A percentile compares a stretch with the other conserved stretches of the same genome.
Evolutionary conservation across 2,888 invertebrate genomes (phyloP).

Genomic region (Cylloceria caligata): DNA sequence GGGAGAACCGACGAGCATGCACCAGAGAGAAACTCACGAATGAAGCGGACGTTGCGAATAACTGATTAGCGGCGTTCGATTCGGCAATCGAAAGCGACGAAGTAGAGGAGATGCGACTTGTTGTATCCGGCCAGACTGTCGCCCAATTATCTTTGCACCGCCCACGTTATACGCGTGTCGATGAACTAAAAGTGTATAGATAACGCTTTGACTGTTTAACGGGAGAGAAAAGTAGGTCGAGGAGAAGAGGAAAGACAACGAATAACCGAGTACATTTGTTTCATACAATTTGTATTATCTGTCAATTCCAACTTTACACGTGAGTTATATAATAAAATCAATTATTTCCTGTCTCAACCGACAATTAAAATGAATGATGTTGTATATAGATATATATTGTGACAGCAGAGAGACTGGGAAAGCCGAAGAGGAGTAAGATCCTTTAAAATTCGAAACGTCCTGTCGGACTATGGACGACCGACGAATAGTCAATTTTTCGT

Average conservation of each 20-base stretch:
- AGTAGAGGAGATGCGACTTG: constrained; percentile 30
- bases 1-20: constrained; percentile 28
- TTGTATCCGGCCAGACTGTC: constrained; percentile 52
- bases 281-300: too few relatives aligned
- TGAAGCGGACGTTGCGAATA: constrained; percentile 76
- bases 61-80: constrained; percentile 80
- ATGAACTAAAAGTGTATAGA: constrained; percentile 21
- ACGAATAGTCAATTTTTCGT: constrained; percentile 66
- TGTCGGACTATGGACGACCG: constrained; percentile 31
- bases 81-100: constrained; percentile 77
- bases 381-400: not conserved
- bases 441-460: constrained; percentile 58
- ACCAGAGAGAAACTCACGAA: constrained; percentile 26
- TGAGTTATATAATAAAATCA: too few relatives aligned
- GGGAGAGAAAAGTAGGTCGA: not conserved
- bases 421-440: constrained; percentile 8
- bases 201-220: not conserved
- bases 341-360: too few relatives aligned
- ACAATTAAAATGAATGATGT: too few relatives aligned
- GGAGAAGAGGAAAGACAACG: not conserved
- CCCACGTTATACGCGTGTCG: constrained; percentile 39
- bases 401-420: not conserved
- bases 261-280: not conserved
- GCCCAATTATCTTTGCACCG: constrained; percentile 32
- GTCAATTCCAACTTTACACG: too few relatives aligned